Base-by-base conservation (phyloP, 2,797 vertebrate species). In the Pseudopleuronectes americanus region DNA sequence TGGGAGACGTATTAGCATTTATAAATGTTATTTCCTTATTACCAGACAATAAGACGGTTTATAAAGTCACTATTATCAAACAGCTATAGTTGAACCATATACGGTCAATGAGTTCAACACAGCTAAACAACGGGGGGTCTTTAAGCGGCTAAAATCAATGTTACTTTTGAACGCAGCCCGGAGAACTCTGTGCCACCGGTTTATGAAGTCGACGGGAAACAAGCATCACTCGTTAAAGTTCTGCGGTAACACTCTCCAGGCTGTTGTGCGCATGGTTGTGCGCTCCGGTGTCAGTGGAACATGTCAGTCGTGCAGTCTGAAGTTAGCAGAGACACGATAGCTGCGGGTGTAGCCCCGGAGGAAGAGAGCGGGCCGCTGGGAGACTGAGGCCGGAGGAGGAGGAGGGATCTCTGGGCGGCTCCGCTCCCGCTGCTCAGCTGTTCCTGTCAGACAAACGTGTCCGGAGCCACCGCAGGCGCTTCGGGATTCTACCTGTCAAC, bases 371-470 rank as follows among this genome's bases (percentile, higher is more conserved):
- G 38, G n/a, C 38, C 38, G 43, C 26, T 3, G 10, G 16, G 4
- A 12, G 28, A 4, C 3, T 17, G 19, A n/a, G 26, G 52, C 54
- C 7, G 28, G 10, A 38, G n/a, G 55, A 36, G 56, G 56, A 31
- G 24, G 23, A 52, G n/a, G 22, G 28, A 23, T 8, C 3, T n/a
- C 21, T 1, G n/a, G 26, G 12, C 13, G 33, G n/a, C 74, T 36
- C 76, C 81, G 3, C 77, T 77, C 66, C 28, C 21, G 3, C 8
- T n/a, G 8, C 7, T 9, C 85, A 89, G 71, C 88, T 90, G 88
- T 76, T 76, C n/a, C 45, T 66, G 85, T 89, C 85, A 87, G 5
- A 72, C 81, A 76, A 61, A 61, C 10, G 14, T 43, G 6, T 21
- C 23, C 5, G 16, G 5, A 38, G 1, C 26, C 21, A 21, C 22